Conservation (phyloP, 2,888 invertebrate genomes). For the Allacma fusca region DNA sequence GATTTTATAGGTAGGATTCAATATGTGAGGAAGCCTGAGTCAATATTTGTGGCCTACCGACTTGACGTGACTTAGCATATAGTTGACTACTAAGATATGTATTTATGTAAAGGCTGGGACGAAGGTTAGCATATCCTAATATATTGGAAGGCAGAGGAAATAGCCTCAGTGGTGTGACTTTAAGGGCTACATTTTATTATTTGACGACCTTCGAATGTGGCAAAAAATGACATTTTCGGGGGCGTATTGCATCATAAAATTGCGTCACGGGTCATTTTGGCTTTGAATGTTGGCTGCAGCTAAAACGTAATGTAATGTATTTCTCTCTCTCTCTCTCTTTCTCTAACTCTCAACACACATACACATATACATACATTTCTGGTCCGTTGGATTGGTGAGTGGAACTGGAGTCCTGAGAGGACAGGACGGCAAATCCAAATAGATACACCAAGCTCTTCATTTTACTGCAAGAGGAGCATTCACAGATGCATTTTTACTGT, state of each 20-base stretch:
- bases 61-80: constrained; percentile 12
- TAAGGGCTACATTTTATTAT: constrained; percentile 49
- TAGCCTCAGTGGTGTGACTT: constrained; percentile 35
- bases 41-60: constrained; percentile 16
- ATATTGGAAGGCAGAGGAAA: constrained; percentile 16
- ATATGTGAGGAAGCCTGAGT: not conserved
- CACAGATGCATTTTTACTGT: constrained; percentile 10
- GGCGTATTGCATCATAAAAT: constrained; percentile 41
- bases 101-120: not conserved
- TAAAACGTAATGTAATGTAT: constrained; percentile 14
- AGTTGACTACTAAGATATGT: not conserved
- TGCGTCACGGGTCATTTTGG: constrained; percentile 40
- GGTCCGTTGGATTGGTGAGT: not conserved
- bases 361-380: not conserved
- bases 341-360: too few species aligned
- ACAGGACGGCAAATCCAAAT: constrained; percentile 22
- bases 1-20: not conserved
- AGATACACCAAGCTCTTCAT: constrained; percentile 14
- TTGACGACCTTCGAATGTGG: constrained; percentile 56
- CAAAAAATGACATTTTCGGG: constrained; percentile 55
- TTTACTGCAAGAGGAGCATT: constrained; percentile 7
- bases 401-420: not conserved
- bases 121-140: not conserved
- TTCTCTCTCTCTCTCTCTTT: not conserved
- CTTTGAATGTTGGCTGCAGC: constrained; percentile 32